Percentiles rank a stretch among this genome's conserved stretches.
Evolutionary conservation across 1,140 invertebrate genomes (phyloP).

Genomic region (Pseudomyrmex pallidus): DNA sequence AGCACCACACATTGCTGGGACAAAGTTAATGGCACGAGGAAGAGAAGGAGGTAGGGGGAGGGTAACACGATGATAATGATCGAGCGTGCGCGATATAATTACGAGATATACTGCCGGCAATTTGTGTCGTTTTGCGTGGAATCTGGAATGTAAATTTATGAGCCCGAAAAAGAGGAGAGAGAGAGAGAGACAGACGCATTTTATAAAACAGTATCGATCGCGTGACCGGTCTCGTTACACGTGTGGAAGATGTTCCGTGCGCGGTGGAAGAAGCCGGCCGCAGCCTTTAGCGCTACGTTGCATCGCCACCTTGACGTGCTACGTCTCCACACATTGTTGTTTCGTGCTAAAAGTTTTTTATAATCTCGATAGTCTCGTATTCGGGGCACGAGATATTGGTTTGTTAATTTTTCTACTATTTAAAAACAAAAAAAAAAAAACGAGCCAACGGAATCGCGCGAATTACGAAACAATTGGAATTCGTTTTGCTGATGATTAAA

Average conservation of each 20-base stretch:
- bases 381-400: too few relatives aligned
- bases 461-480: neutral
- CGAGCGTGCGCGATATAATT: slow-evolving; percentile 26
- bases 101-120: slow-evolving; percentile 8
- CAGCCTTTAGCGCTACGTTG: neutral
- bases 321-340: neutral
- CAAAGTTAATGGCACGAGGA: slow-evolving; percentile 8
- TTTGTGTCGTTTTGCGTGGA: slow-evolving; percentile 14
- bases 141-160: slow-evolving; percentile 29
- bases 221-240: slow-evolving; percentile 45
- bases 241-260: neutral
- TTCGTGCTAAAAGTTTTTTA: neutral
- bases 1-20: neutral
- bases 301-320: neutral
- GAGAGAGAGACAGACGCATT: neutral
- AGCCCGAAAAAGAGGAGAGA: neutral
- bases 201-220: slow-evolving; percentile 48
- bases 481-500: neutral
- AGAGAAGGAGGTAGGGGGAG: neutral
- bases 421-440: too few relatives aligned
- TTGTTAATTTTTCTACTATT: too few relatives aligned
- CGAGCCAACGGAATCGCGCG: too few relatives aligned
- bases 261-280: neutral
- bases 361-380: neutral
- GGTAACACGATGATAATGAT: slow-evolving; percentile 45